A percentile compares a stretch with the other conserved stretches of the same genome.
These are phyloP conservation scores for Sylvietta virens DNA, from an alignment of 2,113 vertebrate species.

Conservation along the genomic window DNA sequence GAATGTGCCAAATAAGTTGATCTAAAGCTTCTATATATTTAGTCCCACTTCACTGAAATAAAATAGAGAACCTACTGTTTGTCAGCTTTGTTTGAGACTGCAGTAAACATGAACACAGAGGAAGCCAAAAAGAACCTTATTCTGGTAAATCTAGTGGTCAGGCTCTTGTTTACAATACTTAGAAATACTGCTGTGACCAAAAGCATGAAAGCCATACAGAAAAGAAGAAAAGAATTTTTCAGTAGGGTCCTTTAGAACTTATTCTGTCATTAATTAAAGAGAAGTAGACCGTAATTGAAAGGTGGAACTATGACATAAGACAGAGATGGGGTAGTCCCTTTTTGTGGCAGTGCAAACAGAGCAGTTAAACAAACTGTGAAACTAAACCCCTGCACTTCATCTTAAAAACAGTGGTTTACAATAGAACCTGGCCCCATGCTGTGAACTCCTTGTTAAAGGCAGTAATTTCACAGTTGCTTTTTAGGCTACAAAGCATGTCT, in stretches of 20 bases:
- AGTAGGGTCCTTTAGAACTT: not conserved
- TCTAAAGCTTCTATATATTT: not conserved
- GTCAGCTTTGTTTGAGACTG: not conserved
- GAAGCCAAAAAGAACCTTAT: not conserved
- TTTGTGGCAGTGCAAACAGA: not conserved
- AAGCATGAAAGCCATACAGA: not conserved
- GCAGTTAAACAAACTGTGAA: not conserved
- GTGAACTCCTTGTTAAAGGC: not conserved
- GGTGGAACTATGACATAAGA: not conserved
- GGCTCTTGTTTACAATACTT: not conserved
- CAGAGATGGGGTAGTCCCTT: not conserved
- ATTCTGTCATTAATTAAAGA: not conserved
- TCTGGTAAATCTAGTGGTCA: not conserved
- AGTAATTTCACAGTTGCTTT: slow-evolving; percentile 38
- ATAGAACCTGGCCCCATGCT: not conserved
- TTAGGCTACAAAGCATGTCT: not conserved
- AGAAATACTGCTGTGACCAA: not conserved
- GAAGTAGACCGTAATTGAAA: not conserved
- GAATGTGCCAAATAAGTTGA: not conserved
- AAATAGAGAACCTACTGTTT: not conserved
- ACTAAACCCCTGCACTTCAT: not conserved
- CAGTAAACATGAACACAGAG: not conserved
- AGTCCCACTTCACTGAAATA: not conserved
- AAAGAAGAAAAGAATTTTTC: not conserved
- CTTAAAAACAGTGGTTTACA: not conserved